These are phyloP conservation scores for Micropoecilia bifurca DNA, from an alignment of 2,797 vertebrate genomes.

Conservation along the genomic window DNA sequence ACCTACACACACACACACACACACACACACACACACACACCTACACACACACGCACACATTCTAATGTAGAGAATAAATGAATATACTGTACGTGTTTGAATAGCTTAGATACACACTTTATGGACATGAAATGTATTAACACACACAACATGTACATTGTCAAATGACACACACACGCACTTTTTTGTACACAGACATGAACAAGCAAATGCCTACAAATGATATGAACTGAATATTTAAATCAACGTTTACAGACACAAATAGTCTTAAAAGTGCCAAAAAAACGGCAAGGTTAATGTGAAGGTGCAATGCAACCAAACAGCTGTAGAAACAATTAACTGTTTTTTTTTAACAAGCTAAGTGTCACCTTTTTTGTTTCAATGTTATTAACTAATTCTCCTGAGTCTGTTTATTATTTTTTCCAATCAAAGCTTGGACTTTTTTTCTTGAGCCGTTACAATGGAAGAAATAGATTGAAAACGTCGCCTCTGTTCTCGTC, in stretches of 20 bases:
- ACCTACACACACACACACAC: conserved; percentile 39
- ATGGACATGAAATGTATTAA: conserved; percentile 69
- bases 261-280: conserved; percentile 81
- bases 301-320: conserved; percentile 63
- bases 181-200: conserved; percentile 27
- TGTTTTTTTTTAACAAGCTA: conserved; percentile 9
- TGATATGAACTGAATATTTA: conserved; percentile 71
- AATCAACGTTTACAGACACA: conserved; percentile 83
- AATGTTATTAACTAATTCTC: not conserved
- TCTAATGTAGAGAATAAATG: conserved; percentile 74
- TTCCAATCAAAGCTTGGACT: conserved; percentile 2
- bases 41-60: no score
- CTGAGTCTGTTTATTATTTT: not conserved
- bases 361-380: conserved; percentile 15
- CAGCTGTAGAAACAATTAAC: conserved; percentile 57
- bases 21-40: conserved; percentile 44
- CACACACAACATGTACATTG: conserved; percentile 48
- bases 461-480: conserved; percentile 9
- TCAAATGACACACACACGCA: conserved; percentile 27
- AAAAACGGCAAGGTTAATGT: conserved; percentile 49
- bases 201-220: conserved; percentile 63
- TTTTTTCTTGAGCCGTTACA: conserved; percentile 6
- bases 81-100: conserved; percentile 79
- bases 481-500: conserved; percentile 26
- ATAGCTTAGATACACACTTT: conserved; percentile 73